Conservation (phyloP, 2,113 vertebrate species). For the Athene noctua region DNA sequence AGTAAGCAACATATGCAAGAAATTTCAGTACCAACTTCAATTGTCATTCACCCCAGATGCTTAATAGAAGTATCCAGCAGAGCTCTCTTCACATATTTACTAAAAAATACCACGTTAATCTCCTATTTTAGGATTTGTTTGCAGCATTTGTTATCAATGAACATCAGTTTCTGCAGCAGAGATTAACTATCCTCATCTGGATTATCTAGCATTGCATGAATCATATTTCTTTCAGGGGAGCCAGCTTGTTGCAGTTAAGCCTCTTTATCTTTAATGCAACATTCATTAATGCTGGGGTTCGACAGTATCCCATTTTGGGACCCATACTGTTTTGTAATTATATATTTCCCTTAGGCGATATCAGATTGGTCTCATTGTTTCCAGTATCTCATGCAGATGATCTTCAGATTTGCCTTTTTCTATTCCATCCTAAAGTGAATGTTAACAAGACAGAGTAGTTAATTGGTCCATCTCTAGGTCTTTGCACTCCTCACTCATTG, state of each 20-base stretch:
- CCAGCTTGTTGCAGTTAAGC: not conserved
- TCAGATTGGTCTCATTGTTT: slow-evolving; percentile 7
- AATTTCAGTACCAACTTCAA: not conserved
- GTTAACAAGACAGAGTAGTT: slow-evolving; percentile 1
- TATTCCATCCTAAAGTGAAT: slow-evolving; percentile 8
- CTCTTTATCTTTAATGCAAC: slow-evolving; percentile 36
- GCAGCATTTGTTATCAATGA: not conserved
- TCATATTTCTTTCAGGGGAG: slow-evolving; percentile 10
- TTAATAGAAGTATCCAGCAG: not conserved
- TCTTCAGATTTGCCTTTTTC: slow-evolving; percentile 38
- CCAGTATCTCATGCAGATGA: slow-evolving; percentile 17
- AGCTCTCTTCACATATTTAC: not conserved
- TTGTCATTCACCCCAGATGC: not conserved
- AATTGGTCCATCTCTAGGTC: slow-evolving; percentile 54
- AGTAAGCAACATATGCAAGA: not conserved
- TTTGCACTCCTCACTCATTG: slow-evolving; percentile 13
- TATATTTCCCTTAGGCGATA: slow-evolving; percentile 15
- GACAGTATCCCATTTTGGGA: slow-evolving; percentile 11
- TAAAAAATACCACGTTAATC: slow-evolving; percentile 20
- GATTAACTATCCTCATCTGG: slow-evolving; percentile 17
- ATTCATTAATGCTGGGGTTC: slow-evolving; percentile 5
- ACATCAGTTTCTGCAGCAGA: slow-evolving; percentile 7
- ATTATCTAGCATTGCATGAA: not conserved
- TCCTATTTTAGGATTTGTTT: slow-evolving; percentile 44
- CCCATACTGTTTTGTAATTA: slow-evolving; percentile 49